A percentile compares a stretch with the other conserved stretches of the same genome.
Conservation (phyloP, 2,797 vertebrate genomes). For the Botia kubotai region DNA sequence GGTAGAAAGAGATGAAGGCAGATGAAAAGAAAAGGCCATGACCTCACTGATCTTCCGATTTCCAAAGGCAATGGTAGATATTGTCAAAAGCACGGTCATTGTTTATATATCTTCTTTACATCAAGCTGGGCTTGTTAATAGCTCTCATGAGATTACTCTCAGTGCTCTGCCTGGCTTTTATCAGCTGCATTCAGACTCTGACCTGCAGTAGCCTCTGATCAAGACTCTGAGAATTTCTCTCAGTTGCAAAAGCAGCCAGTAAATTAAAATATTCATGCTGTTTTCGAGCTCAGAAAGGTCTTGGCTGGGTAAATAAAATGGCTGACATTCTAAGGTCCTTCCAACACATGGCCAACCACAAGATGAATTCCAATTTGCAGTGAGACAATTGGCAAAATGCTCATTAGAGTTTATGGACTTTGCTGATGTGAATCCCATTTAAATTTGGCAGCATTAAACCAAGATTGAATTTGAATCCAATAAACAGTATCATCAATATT, state of each 20-base stretch:
- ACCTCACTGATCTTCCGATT: not conserved
- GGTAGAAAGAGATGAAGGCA: not conserved
- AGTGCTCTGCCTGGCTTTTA: conserved; percentile 15
- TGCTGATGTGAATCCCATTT: not conserved
- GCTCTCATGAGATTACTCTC: conserved; percentile 13
- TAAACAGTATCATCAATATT: too few species aligned
- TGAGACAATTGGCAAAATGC: not conserved
- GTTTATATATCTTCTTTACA: conserved; percentile 7
- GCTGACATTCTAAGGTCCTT: not conserved
- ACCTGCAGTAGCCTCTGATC: conserved; percentile 23
- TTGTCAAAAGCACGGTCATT: conserved; percentile 3
- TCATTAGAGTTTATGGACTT: not conserved
- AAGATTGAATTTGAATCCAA: not conserved
- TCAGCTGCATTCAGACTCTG: conserved; percentile 9
- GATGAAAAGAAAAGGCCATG: not conserved
- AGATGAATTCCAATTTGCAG: conserved; percentile 10
- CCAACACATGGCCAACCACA: not conserved
- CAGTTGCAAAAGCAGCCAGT: conserved; percentile 2
- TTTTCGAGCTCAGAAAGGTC: conserved; percentile 19
- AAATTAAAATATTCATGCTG: not conserved
- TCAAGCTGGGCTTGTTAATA: conserved; percentile 10
- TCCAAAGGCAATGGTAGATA: conserved; percentile 1
- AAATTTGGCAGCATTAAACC: conserved; percentile 5
- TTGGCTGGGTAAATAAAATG: not conserved
- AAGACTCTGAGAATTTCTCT: not conserved